These are phyloP conservation scores for Pycnonotus jocosus DNA, from an alignment of 2,113 vertebrate species.

Conservation along the genomic window DNA sequence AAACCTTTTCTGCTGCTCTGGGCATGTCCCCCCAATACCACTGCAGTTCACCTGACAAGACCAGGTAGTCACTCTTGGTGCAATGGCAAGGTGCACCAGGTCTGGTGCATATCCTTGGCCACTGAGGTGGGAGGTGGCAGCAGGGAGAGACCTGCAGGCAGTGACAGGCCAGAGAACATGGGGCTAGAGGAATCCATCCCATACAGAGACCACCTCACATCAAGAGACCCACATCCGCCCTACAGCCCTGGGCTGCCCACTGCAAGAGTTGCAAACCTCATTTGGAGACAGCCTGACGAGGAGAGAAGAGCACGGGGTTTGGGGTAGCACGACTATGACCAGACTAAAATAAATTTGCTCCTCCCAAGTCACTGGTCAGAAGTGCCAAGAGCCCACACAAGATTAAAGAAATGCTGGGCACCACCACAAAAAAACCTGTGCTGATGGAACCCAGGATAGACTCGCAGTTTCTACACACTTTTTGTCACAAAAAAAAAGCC, in stretches of 20 bases:
- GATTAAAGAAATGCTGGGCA: neutral
- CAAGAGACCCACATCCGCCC: neutral
- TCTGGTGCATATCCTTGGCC: neutral
- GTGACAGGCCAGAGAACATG: rapidly evolving
- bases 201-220: neutral
- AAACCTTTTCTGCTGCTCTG: neutral
- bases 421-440: rapidly evolving
- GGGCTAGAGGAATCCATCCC: neutral
- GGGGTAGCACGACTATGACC: rapidly evolving
- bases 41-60: neutral
- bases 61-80: neutral
- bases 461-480: rapidly evolving
- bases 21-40: neutral
- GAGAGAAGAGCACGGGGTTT: neutral
- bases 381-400: neutral
- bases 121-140: neutral
- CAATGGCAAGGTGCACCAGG: neutral
- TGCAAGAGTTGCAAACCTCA: neutral
- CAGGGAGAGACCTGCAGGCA: neutral
- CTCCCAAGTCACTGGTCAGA: neutral
- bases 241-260: neutral
- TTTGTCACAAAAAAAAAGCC: neutral
- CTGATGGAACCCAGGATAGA: neutral
- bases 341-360: neutral
- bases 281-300: neutral